Base-by-base conservation (phyloP, 2,113 vertebrate genomes). In the Mastomys coucha region DNA sequence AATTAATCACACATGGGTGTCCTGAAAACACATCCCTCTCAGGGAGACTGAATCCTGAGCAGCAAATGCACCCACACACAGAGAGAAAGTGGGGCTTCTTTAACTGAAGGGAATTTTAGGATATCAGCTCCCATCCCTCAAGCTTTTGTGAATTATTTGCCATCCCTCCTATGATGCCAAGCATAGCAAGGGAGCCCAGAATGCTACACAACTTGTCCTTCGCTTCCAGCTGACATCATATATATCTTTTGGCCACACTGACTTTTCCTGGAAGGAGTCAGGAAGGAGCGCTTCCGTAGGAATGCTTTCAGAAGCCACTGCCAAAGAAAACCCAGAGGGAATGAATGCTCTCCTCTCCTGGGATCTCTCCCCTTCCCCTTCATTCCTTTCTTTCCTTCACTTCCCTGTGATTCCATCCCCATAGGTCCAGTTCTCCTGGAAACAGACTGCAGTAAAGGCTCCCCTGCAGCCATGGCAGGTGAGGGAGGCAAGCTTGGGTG, bases 1-100 rank as follows among this genome's bases (percentile, higher is more conserved):
- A 96, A 97, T 98, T 93, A 96, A 96, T 97, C 95, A 97, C 89
- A 91, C 39, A 14, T 0, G 2, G 53, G 94, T 96, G 76, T 20
- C 80, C 88, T 73, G 81, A 82, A 92, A 93, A 86, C 78, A 70
- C 31, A 31, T 31, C 91, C 85, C 75, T 95, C 24, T 81, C 60
- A n/a, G 77, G 53, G 81, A 97, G 96, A 96, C 51, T 70, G 91
- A 82, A 96, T 78, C 94, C 60, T 81, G 0, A 28, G 14, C 60
- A n/a, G 90, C 69, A 95, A 93, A 93, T 42, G 42, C n/a, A 70
- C 28, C 76, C 86, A 65, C 28, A 31, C 26, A 31, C 22, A 86
- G 77, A 91, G 77, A 91, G 60, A 92, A 92, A 94, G 88, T 0
- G 70, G 36, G 70, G 51, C 16, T 49, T 20, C 78, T 88, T 72